Conservation (phyloP, 2,113 vertebrate genomes). For the Bufo gargarizans region DNA sequence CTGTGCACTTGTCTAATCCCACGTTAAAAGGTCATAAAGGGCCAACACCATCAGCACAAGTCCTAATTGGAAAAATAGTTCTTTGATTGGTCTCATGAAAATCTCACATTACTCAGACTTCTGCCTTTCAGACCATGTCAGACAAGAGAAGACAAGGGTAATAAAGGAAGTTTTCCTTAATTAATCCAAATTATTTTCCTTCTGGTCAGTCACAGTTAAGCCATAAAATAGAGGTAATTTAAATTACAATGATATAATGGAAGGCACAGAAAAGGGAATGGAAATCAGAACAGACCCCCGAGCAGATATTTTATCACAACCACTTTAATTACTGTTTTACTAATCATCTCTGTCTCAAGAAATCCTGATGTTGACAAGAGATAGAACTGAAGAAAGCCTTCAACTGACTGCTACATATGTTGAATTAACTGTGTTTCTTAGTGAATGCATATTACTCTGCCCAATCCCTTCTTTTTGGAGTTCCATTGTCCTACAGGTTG, state of each 20-base stretch:
- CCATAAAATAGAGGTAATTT: slow-evolving; percentile 61
- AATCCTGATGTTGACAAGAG: slow-evolving; percentile 7
- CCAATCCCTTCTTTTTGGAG: too few relatives aligned
- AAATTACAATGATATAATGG: slow-evolving; percentile 60
- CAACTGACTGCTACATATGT: neutral
- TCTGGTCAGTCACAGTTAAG: slow-evolving; percentile 60
- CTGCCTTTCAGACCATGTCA: slow-evolving; percentile 51
- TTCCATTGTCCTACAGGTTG: too few relatives aligned
- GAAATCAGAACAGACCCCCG: slow-evolving; percentile 62
- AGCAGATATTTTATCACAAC: slow-evolving; percentile 68
- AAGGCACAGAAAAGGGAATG: slow-evolving; percentile 58
- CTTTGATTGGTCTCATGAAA: slow-evolving; percentile 28
- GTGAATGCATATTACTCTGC: too few relatives aligned
- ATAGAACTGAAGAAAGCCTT: neutral
- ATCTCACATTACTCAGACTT: neutral
- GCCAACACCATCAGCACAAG: slow-evolving; percentile 3
- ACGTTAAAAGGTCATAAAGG: slow-evolving; percentile 30
- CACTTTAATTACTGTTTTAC: slow-evolving; percentile 70
- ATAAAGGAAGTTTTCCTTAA: slow-evolving; percentile 60
- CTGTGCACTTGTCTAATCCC: slow-evolving; percentile 13
- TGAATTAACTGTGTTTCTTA: too few relatives aligned
- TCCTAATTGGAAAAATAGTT: slow-evolving; percentile 33
- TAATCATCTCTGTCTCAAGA: slow-evolving; percentile 65
- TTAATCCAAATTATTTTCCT: slow-evolving; percentile 57
- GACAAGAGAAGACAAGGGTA: slow-evolving; percentile 38